These are phyloP conservation scores for Pseudorhombus dupliciocellatus DNA, from an alignment of 2,113 vertebrate genomes.

Conservation along the genomic window DNA sequence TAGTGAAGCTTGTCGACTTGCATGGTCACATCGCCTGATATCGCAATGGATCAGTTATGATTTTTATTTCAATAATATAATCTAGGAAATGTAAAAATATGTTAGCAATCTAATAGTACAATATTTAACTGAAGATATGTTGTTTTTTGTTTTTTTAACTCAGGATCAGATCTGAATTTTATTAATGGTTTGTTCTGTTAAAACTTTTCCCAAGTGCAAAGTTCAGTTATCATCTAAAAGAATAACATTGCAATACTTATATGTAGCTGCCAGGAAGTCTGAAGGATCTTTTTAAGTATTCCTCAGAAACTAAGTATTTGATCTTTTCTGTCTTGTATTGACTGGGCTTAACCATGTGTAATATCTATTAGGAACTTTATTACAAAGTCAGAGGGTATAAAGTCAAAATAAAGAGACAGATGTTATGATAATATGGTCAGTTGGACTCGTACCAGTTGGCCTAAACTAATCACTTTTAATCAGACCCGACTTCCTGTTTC, in stretches of 20 bases:
- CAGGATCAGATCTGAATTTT: not conserved
- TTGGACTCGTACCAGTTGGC: not conserved
- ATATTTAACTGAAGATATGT: too few relatives aligned
- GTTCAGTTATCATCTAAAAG: not conserved
- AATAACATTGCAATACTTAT: not conserved
- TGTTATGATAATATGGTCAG: constrained; percentile 1
- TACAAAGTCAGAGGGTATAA: not conserved
- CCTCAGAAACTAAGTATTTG: too few relatives aligned
- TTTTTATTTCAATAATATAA: too few relatives aligned
- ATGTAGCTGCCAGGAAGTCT: not conserved
- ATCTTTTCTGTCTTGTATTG: too few relatives aligned
- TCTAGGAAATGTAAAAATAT: too few relatives aligned
- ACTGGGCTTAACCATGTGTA: too few relatives aligned
- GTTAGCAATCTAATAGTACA: too few relatives aligned
- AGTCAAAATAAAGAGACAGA: constrained; percentile 1
- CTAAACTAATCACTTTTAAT: not conserved
- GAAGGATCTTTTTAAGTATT: not conserved
- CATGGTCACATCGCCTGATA: too few relatives aligned
- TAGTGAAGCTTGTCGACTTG: too few relatives aligned
- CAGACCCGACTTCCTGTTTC: not conserved
- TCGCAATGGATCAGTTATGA: too few relatives aligned
- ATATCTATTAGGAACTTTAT: not conserved
- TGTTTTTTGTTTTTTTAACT: too few relatives aligned
- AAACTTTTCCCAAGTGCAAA: not conserved
- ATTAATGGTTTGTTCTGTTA: not conserved